Conservation (phyloP, 2,888 invertebrate species). For the Lithosia quadra region DNA sequence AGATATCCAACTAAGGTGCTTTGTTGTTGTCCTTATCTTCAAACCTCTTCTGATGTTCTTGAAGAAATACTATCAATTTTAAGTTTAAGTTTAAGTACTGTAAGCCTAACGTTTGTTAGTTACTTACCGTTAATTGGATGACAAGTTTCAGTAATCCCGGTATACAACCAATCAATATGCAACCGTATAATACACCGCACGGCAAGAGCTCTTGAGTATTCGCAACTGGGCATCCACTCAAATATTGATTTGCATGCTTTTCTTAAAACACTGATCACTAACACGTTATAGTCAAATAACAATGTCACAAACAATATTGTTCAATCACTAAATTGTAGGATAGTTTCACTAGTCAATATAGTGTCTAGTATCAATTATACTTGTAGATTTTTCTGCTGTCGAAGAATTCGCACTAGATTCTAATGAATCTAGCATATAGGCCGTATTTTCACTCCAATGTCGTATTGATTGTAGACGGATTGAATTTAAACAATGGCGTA, state of each 20-base stretch:
- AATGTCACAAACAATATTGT: slow-evolving; percentile 73
- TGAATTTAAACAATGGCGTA: slow-evolving; percentile 78
- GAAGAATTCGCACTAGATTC: slow-evolving; percentile 60
- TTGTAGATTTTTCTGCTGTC: slow-evolving; percentile 61
- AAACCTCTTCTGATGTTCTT: slow-evolving; percentile 14
- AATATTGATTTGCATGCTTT: slow-evolving; percentile 82
- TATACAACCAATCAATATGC: slow-evolving; percentile 82
- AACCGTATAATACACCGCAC: slow-evolving; percentile 76
- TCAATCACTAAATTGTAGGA: slow-evolving; percentile 72
- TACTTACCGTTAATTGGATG: slow-evolving; percentile 73
- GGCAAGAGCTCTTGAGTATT: slow-evolving; percentile 69
- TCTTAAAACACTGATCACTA: slow-evolving; percentile 74
- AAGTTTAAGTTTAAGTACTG: slow-evolving; percentile 26
- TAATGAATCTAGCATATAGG: slow-evolving; percentile 63
- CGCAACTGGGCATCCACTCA: slow-evolving; percentile 73
- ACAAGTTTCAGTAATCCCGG: slow-evolving; percentile 69
- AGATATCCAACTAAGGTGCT: neutral
- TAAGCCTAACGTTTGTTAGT: slow-evolving; percentile 40
- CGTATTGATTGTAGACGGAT: slow-evolving; percentile 80
- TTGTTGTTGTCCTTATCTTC: slow-evolving; percentile 13
- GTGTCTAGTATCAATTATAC: slow-evolving; percentile 65
- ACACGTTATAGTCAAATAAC: slow-evolving; percentile 73
- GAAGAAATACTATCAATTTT: slow-evolving; percentile 22
- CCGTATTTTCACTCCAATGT: slow-evolving; percentile 70
- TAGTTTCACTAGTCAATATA: slow-evolving; percentile 85